Evolutionary conservation across 2,888 invertebrate species (phyloP).

Genomic region (Nesidiocoris tenuis): DNA sequence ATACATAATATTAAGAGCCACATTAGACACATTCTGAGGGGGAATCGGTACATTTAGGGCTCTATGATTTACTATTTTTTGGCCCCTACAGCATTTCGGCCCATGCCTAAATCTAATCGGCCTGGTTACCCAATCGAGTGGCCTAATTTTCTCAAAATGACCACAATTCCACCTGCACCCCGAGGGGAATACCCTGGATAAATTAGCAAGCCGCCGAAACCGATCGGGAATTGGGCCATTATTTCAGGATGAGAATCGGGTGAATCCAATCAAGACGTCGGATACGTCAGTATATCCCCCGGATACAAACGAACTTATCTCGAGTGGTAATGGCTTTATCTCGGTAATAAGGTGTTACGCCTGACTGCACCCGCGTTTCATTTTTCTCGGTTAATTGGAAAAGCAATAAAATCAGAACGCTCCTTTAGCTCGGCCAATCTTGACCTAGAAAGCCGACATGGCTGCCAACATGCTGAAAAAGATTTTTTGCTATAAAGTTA

Average conservation of each 20-base stretch:
- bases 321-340: background rate
- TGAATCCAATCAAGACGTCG: background rate
- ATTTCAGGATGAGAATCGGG: background rate
- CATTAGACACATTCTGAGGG: too few relatives aligned
- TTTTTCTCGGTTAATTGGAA: background rate
- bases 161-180: background rate
- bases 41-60: too few relatives aligned
- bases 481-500: too few relatives aligned
- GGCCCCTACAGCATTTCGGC: too few relatives aligned
- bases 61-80: too few relatives aligned
- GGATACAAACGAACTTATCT: background rate
- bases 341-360: background rate
- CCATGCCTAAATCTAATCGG: too few relatives aligned
- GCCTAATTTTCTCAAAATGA: background rate
- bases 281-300: background rate
- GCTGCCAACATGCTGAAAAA: too few relatives aligned
- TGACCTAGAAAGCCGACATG: background rate
- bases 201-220: too few relatives aligned
- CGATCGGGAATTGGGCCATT: too few relatives aligned
- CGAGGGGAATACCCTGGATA: too few relatives aligned
- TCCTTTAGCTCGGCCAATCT: background rate
- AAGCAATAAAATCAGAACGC: background rate
- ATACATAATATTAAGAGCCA: too few relatives aligned
- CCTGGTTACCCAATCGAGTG: too few relatives aligned
- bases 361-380: background rate